Percentiles rank a stretch among this genome's conserved stretches.
Evolutionary conservation across 2,113 vertebrate genomes (phyloP).

Genomic region (Charina bottae): DNA sequence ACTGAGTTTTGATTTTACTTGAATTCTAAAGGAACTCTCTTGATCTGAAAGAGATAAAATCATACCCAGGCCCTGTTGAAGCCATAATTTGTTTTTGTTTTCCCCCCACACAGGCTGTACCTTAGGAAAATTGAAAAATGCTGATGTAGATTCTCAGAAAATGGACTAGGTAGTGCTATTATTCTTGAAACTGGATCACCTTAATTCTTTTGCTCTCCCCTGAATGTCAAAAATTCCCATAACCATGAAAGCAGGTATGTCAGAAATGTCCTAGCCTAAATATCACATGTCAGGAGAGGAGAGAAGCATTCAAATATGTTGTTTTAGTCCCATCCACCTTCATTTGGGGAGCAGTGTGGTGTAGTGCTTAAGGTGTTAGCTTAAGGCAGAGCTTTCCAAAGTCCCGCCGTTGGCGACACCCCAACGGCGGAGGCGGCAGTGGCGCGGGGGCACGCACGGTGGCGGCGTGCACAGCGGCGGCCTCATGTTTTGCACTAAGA

Average conservation of each 20-base stretch:
- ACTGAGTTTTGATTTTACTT: not conserved
- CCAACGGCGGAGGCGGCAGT: too few species aligned
- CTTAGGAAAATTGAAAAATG: not conserved
- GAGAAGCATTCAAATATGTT: not conserved
- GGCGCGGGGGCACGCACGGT: too few species aligned
- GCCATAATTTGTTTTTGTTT: not conserved
- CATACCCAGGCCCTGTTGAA: conserved; percentile 11
- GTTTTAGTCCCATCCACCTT: not conserved
- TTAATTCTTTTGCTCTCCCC: not conserved
- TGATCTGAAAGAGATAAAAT: conserved; percentile 12
- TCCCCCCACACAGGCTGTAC: conserved; percentile 16
- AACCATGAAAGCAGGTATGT: not conserved
- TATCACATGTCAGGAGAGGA: not conserved
- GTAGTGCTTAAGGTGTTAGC: not conserved
- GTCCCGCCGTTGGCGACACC: too few species aligned
- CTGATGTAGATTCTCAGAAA: not conserved
- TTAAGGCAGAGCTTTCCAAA: too few species aligned
- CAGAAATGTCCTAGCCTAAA: not conserved
- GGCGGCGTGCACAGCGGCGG: too few species aligned
- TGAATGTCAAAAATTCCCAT: not conserved
- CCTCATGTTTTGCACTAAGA: too few species aligned
- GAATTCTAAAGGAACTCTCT: not conserved
- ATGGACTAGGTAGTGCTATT: not conserved
- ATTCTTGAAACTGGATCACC: not conserved
- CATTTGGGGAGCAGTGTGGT: not conserved